Conservation (phyloP, 2,797 vertebrate genomes). For the Halcyon chelicuti region DNA sequence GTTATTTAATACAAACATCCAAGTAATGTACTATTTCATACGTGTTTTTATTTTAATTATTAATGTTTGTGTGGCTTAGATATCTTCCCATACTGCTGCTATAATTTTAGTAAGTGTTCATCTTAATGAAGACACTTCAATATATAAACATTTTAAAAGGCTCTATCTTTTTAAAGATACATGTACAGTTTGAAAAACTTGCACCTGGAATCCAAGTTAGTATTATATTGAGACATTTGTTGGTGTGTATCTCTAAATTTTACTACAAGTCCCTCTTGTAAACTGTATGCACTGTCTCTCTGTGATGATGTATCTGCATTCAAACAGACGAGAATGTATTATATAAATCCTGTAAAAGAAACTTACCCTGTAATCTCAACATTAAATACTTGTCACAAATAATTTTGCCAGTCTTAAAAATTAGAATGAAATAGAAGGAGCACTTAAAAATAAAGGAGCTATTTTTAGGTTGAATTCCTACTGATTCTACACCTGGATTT, state of each 20-base stretch:
- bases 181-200: conserved; percentile 57
- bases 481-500: background rate
- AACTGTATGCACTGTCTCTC: conserved; percentile 25
- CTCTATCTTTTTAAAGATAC: conserved; percentile 46
- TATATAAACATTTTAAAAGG: conserved; percentile 56
- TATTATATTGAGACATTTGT: background rate
- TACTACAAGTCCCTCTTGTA: conserved; percentile 1
- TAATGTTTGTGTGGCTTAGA: conserved; percentile 8
- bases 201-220: background rate
- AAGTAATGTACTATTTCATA: background rate
- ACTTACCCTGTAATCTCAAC: background rate
- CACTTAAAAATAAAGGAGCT: background rate
- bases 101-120: conserved; percentile 45
- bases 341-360: conserved; percentile 5
- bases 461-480: background rate
- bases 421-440: background rate
- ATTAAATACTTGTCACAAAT: background rate
- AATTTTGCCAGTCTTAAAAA: background rate
- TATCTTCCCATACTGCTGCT: conserved; percentile 49
- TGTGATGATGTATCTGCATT: background rate
- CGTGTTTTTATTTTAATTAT: conserved; percentile 26
- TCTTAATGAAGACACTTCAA: conserved; percentile 44
- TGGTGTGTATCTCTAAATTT: conserved; percentile 13
- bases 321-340: conserved; percentile 45
- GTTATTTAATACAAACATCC: background rate